phyloP scores from a whole-genome alignment of 2,113 vertebrate species.

The Poeciliopsis prolifica region DNA sequence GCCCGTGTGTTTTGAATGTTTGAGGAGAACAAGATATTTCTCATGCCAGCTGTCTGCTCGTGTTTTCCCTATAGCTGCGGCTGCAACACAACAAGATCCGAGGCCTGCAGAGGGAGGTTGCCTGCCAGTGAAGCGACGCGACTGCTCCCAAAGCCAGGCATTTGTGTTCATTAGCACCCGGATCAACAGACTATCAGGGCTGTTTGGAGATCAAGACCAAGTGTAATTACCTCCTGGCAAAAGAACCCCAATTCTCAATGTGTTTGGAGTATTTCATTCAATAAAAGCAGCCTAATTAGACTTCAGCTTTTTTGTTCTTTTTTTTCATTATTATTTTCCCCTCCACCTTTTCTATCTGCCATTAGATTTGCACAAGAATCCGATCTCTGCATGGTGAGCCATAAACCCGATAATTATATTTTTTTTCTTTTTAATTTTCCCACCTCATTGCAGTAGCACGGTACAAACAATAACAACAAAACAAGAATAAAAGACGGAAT shows the following conservation, averaged over 20 bases:
- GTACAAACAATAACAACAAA: no score
- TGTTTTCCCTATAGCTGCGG: conserved; percentile 4
- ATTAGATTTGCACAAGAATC: conserved; percentile 12
- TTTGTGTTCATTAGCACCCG: conserved; percentile 78
- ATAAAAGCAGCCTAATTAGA: conserved; percentile 50
- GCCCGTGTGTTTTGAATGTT: conserved; percentile 59
- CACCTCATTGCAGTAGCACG: no score
- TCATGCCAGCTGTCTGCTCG: conserved; percentile 21
- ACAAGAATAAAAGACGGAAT: no score
- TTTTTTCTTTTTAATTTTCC: not conserved
- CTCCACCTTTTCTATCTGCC: not conserved
- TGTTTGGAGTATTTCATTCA: conserved; percentile 57
- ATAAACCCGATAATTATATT: not conserved
- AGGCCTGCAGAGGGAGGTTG: conserved; percentile 35
- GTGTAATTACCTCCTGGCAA: conserved; percentile 62
- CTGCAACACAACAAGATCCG: conserved; percentile 40
- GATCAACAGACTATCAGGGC: conserved; percentile 76
- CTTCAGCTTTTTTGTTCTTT: conserved; percentile 21
- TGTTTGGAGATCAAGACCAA: conserved; percentile 71
- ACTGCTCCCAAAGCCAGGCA: conserved; percentile 68
- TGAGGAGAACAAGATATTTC: conserved; percentile 37
- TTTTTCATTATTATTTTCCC: not conserved
- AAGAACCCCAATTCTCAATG: conserved; percentile 37
- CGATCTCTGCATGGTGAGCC: conserved; percentile 2
- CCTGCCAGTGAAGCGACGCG: conserved; percentile 35